Conservation (phyloP, 64 coral and sea anemone genomes). For the Dendronephthya gigantea region DNA sequence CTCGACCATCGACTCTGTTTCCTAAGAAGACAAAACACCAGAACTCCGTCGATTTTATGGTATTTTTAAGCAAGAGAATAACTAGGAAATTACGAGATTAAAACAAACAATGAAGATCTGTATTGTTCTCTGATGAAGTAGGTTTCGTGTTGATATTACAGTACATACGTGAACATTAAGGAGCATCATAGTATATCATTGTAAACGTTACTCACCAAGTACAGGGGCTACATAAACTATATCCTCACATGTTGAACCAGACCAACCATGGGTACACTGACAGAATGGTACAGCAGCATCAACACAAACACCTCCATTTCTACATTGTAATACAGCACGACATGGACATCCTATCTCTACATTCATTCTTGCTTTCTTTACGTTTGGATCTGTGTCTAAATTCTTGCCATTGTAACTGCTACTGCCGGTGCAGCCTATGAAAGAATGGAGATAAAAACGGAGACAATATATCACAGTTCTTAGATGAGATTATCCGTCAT, state of each 20-base stretch:
- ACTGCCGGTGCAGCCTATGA: slow-evolving; percentile 59
- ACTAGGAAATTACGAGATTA: neutral
- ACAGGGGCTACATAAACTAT: slow-evolving; percentile 32
- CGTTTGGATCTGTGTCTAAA: slow-evolving; percentile 55
- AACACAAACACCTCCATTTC: slow-evolving; percentile 54
- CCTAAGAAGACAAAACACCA: neutral
- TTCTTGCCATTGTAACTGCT: slow-evolving; percentile 67
- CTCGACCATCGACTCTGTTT: neutral
- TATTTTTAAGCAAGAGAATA: too few relatives aligned
- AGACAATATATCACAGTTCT: neutral
- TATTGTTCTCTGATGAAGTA: too few relatives aligned
- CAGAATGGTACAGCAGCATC: slow-evolving; percentile 53
- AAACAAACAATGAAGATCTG: neutral
- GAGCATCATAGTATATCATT: neutral
- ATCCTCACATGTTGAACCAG: slow-evolving; percentile 28
- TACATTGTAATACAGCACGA: slow-evolving; percentile 29
- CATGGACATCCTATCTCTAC: slow-evolving; percentile 78
- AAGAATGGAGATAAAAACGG: neutral
- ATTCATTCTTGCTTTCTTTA: slow-evolving; percentile 56
- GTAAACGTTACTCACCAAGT: neutral
- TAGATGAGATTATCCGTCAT: too few relatives aligned
- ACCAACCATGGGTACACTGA: slow-evolving; percentile 55
- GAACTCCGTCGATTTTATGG: too few relatives aligned
- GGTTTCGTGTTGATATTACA: neutral
- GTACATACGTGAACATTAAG: neutral